A percentile compares a stretch with the other conserved stretches of the same genome.
Evolutionary conservation across 2,797 vertebrate species (phyloP).

Genomic region (Smutsia temminckii): DNA sequence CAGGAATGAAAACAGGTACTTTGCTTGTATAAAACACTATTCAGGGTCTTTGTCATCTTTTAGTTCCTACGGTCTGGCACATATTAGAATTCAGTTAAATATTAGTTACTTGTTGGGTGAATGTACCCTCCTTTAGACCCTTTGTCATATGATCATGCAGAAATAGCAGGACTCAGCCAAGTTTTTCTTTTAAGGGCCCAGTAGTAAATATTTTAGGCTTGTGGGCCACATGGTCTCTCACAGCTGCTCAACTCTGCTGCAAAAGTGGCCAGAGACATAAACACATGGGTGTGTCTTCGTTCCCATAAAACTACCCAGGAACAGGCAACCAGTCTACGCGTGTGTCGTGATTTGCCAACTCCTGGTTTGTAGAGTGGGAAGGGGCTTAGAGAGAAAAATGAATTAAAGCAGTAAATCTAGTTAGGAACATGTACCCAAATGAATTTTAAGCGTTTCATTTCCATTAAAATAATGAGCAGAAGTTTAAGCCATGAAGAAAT

Average conservation of each 20-base stretch:
- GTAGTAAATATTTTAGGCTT: background rate
- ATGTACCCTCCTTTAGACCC: slow-evolving; percentile 12
- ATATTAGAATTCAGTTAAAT: slow-evolving; percentile 1
- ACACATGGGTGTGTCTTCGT: background rate
- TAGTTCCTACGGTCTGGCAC: background rate
- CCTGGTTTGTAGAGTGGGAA: background rate
- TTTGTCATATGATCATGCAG: slow-evolving; percentile 52
- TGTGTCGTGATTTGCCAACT: background rate
- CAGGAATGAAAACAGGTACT: slow-evolving; percentile 74
- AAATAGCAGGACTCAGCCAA: slow-evolving; percentile 22
- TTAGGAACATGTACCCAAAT: background rate
- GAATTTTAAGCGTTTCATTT: background rate
- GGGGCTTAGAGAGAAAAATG: background rate
- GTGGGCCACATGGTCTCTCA: background rate
- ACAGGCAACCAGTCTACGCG: background rate
- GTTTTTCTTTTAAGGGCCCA: background rate
- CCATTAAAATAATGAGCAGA: background rate
- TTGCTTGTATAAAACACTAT: slow-evolving; percentile 59
- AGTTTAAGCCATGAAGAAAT: background rate
- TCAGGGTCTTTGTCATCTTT: background rate
- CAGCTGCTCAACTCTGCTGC: background rate
- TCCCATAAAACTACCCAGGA: background rate
- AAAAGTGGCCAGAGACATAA: background rate
- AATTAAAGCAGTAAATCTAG: background rate
- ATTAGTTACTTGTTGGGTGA: background rate